Percentiles rank a stretch among this genome's conserved stretches.
These are phyloP conservation scores for Eulemur macaco DNA, from an alignment of 2,113 vertebrate genomes.

Conservation along the genomic window DNA sequence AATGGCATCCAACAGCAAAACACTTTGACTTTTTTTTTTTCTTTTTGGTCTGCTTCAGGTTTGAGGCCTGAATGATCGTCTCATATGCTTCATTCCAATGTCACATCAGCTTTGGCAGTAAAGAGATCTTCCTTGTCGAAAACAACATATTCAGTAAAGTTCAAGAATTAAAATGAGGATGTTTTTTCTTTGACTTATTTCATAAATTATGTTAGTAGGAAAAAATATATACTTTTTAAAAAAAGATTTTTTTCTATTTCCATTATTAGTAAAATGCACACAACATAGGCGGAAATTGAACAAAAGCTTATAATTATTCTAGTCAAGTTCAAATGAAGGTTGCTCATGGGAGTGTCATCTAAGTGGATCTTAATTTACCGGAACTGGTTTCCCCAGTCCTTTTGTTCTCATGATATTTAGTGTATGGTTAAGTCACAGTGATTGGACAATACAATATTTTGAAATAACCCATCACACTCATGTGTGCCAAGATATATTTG, in stretches of 20 bases:
- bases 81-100: background rate
- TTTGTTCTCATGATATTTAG: slow-evolving; percentile 65
- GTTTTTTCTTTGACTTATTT: background rate
- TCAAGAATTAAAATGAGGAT: background rate
- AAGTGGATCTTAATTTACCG: slow-evolving; percentile 38
- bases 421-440: background rate
- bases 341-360: background rate
- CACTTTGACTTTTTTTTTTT: background rate
- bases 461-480: slow-evolving; percentile 57
- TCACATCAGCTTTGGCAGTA: background rate
- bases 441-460: slow-evolving; percentile 59
- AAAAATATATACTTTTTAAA: background rate
- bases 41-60: background rate
- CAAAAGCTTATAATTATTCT: background rate
- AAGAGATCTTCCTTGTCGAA: background rate
- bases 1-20: background rate
- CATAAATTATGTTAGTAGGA: background rate
- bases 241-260: background rate
- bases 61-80: background rate
- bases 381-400: slow-evolving; percentile 50
- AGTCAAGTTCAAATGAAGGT: slow-evolving; percentile 55
- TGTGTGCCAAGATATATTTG: slow-evolving; percentile 63
- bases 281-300: background rate
- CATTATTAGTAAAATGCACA: background rate
- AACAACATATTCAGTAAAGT: background rate